Conservation (phyloP, 2,113 vertebrate species). For the Notarius lentiginosus region DNA sequence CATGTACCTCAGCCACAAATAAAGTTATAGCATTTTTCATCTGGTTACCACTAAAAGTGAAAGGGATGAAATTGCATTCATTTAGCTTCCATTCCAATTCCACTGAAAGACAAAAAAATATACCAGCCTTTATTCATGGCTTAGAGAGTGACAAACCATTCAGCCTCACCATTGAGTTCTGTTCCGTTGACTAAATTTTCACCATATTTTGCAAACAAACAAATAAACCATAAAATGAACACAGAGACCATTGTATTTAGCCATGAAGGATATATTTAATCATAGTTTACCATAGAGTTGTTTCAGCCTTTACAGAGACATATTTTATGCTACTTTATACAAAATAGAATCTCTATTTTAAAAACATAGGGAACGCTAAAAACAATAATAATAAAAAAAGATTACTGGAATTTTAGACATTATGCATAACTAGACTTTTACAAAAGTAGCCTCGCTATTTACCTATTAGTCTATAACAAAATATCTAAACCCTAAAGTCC, state of each 20-base stretch:
- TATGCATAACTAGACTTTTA: conserved; percentile 24
- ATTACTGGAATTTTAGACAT: conserved; percentile 18
- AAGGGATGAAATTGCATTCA: background rate
- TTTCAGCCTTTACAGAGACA: conserved; percentile 37
- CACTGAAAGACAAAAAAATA: background rate
- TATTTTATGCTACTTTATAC: conserved; percentile 45
- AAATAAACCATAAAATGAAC: background rate
- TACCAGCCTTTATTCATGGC: background rate
- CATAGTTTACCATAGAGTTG: conserved; percentile 15
- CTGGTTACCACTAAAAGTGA: background rate
- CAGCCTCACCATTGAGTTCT: background rate
- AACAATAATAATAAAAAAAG: conserved; percentile 23
- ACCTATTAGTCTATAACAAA: conserved; percentile 18
- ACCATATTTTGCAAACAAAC: background rate
- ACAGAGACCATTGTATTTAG: background rate
- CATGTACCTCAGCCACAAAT: no score
- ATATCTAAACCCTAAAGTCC: conserved; percentile 24
- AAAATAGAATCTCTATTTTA: conserved; percentile 49
- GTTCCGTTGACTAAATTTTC: background rate
- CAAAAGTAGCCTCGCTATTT: conserved; percentile 32
- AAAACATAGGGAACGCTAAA: conserved; percentile 34
- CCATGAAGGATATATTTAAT: conserved; percentile 28
- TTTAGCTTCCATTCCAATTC: background rate
- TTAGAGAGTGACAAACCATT: background rate
- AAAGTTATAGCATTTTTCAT: no score